Evolutionary conservation across 2,797 vertebrate species (phyloP).

Genomic region (Galago senegalensis): DNA sequence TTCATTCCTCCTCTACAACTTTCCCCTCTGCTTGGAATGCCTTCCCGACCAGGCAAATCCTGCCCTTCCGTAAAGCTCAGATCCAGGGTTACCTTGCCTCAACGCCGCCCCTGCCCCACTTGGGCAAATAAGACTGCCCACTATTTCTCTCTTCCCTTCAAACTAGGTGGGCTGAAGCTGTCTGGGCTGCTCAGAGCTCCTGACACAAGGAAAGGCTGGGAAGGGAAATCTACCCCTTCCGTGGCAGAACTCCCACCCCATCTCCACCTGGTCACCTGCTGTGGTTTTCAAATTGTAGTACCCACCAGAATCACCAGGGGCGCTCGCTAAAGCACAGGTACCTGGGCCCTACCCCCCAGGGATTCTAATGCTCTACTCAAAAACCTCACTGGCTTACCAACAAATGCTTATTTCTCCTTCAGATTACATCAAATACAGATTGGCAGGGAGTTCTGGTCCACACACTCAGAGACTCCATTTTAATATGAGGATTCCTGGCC

Average conservation of each 20-base stretch:
- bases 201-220: neutral
- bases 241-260: neutral
- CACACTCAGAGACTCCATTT: fast-evolving
- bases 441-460: neutral
- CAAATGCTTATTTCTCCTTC: neutral
- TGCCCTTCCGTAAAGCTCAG: neutral
- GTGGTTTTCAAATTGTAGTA: neutral
- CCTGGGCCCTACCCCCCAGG: neutral
- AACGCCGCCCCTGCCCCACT: neutral
- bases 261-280: too few species aligned
- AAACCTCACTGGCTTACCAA: neutral
- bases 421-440: fast-evolving
- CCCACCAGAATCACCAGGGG: neutral
- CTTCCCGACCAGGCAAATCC: neutral
- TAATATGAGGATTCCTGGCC: neutral
- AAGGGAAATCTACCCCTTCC: too few species aligned
- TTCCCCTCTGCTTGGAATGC: neutral
- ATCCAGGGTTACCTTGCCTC: neutral
- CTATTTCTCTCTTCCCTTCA: neutral
- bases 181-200: neutral
- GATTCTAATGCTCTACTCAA: neutral
- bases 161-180: neutral
- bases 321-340: neutral
- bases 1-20: neutral
- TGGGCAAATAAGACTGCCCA: too few species aligned